These are phyloP conservation scores for Pachyseris speciosa DNA, from an alignment of 64 coral and sea anemone genomes.

Conservation along the genomic window DNA sequence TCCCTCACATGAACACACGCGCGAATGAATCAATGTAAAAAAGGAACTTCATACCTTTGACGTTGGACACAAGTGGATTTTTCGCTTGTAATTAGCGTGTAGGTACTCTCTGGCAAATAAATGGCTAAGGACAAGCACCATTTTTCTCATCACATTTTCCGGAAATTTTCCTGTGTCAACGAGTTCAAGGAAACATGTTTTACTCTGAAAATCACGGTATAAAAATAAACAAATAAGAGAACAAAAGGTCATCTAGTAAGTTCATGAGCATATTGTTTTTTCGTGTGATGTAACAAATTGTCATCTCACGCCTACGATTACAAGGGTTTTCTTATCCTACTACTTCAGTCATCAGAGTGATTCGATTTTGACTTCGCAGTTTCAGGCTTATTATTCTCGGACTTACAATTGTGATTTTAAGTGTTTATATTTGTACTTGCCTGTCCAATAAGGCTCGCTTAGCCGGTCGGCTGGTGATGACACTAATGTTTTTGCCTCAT, in stretches of 20 bases:
- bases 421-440: too few relatives aligned
- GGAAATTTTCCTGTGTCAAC: conserved; percentile 39
- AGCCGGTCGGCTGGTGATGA: too few relatives aligned
- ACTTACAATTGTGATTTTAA: too few relatives aligned
- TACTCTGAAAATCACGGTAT: not conserved
- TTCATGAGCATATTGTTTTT: not conserved
- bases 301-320: too few relatives aligned
- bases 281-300: not conserved
- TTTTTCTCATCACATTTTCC: conserved; percentile 61
- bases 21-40: not conserved
- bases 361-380: too few relatives aligned
- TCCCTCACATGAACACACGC: not conserved
- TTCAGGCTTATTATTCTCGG: too few relatives aligned
- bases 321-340: too few relatives aligned
- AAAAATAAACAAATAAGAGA: not conserved
- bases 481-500: too few relatives aligned
- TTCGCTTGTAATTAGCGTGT: not conserved
- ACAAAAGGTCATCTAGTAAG: not conserved
- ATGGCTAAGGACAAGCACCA: conserved; percentile 78
- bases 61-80: conserved; percentile 22
- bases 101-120: conserved; percentile 49
- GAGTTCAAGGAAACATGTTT: not conserved
- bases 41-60: conserved; percentile 63
- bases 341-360: too few relatives aligned
- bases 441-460: too few relatives aligned